A percentile compares a stretch with the other conserved stretches of the same genome.
Conservation (phyloP, 2,888 invertebrate species). For the Lasioglossum calceatum region DNA sequence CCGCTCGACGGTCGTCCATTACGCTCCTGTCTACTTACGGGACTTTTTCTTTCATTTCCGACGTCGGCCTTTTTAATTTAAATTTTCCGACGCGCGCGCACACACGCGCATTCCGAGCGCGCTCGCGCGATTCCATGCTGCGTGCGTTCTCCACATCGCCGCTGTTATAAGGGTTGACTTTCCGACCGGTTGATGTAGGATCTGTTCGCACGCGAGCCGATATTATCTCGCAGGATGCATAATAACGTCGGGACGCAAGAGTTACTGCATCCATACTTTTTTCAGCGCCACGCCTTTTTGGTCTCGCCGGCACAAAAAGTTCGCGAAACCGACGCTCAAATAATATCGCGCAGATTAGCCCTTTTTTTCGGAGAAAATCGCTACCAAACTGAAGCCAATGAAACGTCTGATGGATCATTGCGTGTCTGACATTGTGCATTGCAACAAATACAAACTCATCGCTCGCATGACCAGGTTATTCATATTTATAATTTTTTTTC, state of each 20-base stretch:
- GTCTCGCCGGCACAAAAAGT: not conserved
- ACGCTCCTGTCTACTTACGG: conserved; percentile 1
- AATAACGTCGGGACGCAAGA: conserved; percentile 43
- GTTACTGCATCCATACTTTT: conserved; percentile 41
- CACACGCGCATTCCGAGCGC: conserved; percentile 36
- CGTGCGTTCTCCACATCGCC: conserved; percentile 41
- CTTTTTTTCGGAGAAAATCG: not conserved
- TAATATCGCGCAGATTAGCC: not conserved
- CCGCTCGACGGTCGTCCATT: conserved; percentile 4
- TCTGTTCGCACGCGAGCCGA: conserved; percentile 58
- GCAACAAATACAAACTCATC: not conserved
- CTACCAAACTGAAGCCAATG: not conserved
- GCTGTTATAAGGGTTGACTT: conserved; percentile 40
- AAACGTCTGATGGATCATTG: not conserved
- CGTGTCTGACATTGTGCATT: not conserved
- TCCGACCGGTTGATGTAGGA: conserved; percentile 46
- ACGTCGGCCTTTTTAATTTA: not conserved
- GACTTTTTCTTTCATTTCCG: not conserved
- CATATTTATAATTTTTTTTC: not conserved
- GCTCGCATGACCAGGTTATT: not conserved
- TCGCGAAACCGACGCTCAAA: not conserved
- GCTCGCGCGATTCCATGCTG: conserved; percentile 35
- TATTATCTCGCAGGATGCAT: conserved; percentile 57
- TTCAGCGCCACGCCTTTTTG: conserved; percentile 3
- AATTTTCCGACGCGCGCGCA: conserved; percentile 1